Evolutionary conservation across 23 tunicate species (phyloP), one percentile per base, ranked within the genome.

Genomic region (Ciona savignyi): DNA sequence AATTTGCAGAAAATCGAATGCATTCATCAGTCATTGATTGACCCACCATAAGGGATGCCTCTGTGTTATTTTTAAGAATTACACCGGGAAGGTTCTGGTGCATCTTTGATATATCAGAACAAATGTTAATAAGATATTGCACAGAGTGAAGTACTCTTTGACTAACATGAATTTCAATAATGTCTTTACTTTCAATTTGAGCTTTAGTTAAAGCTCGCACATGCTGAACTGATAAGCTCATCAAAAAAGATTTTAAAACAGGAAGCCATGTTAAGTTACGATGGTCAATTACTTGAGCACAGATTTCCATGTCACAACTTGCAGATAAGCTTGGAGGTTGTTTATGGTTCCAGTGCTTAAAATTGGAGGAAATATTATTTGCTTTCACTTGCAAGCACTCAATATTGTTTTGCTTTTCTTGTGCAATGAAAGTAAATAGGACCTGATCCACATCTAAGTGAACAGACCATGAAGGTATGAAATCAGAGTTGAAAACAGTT

Each of bases 11-110:
- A 20, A 85, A 25, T 21, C 25, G 63, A 2, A 85, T 30, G 66
- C 83, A 85, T 60, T 85, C 91, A 85, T 78, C 83, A 1, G 83
- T 85, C 25, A 78, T 27, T 33, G 79, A 75, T 72, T 85, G 91
- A 6, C 91, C 91, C 66, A 78, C 32, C 19, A 78, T 27, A 19
- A 85, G 31, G 0, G 83, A 35, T 1, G 49, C 19, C 4, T 20
- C 29, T 22, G 91, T 78, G 70, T 32, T 27, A 48, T 85, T 85
- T 21, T 61, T 27, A 9, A 75, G 25, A 1, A 27, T 29, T 9
- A 72, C 49, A 51, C 76, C 33, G 32, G 61, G 49, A 4, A 42
- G 15, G 24, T 69, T 33, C 33, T 21, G 51, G 35, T 22, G 56
- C 11, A 15, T 6, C 9, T 15, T 3, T 1, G 51, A 24, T 19